A percentile compares a stretch with the other conserved stretches of the same genome.
phyloP scores from a whole-genome alignment of 2,888 invertebrate genomes.

The Cephus sareptanus region DNA sequence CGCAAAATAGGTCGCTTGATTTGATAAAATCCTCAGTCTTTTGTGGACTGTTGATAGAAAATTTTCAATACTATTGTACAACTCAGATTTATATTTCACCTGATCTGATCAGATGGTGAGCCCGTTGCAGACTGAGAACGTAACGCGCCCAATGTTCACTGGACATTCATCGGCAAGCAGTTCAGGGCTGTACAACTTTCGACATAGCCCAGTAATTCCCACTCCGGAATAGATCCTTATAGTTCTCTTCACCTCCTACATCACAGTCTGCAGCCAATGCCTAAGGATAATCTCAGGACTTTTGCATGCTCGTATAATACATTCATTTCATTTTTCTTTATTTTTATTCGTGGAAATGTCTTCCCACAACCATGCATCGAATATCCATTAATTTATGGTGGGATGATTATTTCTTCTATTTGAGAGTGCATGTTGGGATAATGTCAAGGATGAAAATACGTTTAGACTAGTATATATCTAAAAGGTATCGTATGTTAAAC shows the following conservation, averaged over 20 bases:
- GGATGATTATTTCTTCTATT: neutral
- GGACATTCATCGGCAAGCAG: constrained; percentile 37
- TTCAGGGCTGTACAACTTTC: constrained; percentile 41
- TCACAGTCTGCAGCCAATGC: neutral
- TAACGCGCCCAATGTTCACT: constrained; percentile 37
- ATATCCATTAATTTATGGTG: too few relatives aligned
- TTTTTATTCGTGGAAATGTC: too few relatives aligned
- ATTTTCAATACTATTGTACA: neutral
- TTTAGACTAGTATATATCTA: neutral
- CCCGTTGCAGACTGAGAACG: constrained; percentile 50
- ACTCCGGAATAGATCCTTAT: neutral
- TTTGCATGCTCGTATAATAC: neutral
- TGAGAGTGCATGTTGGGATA: neutral
- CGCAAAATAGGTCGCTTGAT: too few relatives aligned
- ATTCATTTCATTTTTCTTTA: too few relatives aligned
- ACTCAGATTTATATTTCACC: neutral
- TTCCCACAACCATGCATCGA: too few relatives aligned
- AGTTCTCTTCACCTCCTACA: neutral
- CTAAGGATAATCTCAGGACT: neutral
- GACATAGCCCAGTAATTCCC: neutral
- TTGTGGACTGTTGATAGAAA: neutral
- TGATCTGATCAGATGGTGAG: constrained; percentile 41
- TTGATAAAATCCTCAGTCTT: too few relatives aligned
- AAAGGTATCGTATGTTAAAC: neutral
- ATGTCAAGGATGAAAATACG: neutral